Percentiles rank a stretch among this genome's conserved stretches.
Evolutionary conservation across 2,888 invertebrate genomes (phyloP).

Genomic region (Cyrtodaria siliqua): DNA sequence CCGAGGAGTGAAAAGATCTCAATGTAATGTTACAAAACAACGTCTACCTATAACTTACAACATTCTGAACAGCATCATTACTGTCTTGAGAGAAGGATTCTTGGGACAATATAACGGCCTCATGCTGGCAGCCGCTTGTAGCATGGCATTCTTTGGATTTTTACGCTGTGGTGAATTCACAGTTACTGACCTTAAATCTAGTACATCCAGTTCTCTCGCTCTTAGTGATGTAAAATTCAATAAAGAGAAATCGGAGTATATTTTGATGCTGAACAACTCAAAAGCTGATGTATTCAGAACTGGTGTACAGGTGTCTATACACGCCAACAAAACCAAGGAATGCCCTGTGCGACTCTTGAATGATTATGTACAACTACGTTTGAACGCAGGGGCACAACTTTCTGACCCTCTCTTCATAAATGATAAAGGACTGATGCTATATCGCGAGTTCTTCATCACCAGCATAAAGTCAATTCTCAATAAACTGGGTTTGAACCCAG

Average conservation of each 20-base stretch:
- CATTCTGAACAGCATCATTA: too few species aligned
- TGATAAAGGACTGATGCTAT: background rate
- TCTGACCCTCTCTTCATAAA: background rate
- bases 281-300: background rate
- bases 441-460: background rate
- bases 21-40: background rate
- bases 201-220: background rate
- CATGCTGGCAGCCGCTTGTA: background rate
- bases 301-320: background rate
- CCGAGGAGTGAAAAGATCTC: background rate
- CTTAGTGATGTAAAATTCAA: background rate
- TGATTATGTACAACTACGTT: background rate
- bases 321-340: background rate
- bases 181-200: background rate
- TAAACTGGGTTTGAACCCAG: constrained; percentile 4
- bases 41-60: background rate
- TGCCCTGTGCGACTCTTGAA: background rate
- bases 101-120: background rate
- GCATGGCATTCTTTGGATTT: constrained; percentile 1
- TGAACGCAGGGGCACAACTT: background rate
- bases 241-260: background rate
- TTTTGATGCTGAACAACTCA: background rate
- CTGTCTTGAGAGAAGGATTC: background rate
- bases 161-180: background rate
- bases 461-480: background rate